Evolutionary conservation across 1,140 invertebrate species (phyloP).

Genomic region (Leptinotarsa undecemlineata): DNA sequence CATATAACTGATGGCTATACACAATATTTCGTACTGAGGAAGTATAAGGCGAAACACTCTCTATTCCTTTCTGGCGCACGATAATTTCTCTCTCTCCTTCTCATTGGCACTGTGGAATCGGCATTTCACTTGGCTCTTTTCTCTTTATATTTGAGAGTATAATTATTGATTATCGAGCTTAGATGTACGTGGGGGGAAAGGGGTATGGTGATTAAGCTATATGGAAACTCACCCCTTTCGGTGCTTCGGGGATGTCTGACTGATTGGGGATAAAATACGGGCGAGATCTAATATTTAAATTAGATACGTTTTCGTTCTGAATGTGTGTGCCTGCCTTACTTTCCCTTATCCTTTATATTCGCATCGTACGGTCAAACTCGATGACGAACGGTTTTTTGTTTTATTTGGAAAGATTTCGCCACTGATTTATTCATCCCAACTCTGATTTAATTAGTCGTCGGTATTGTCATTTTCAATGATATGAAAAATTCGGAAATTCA

Average conservation of each 20-base stretch:
- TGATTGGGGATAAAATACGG: conserved; percentile 39
- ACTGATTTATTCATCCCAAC: conserved; percentile 23
- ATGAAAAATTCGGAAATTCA: neutral
- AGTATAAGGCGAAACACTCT: conserved; percentile 24
- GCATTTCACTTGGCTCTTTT: conserved; percentile 39
- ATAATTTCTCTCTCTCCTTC: conserved; percentile 32
- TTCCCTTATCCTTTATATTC: conserved; percentile 25
- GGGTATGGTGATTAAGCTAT: conserved; percentile 42
- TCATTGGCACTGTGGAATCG: conserved; percentile 35
- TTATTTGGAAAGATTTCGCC: conserved; percentile 19
- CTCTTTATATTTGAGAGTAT: conserved; percentile 45
- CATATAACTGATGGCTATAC: conserved; percentile 28
- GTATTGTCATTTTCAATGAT: neutral
- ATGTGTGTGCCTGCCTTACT: conserved; percentile 28
- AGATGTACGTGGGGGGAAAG: conserved; percentile 37
- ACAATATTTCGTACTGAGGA: conserved; percentile 20
- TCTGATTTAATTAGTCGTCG: conserved; percentile 13
- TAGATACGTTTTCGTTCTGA: conserved; percentile 31
- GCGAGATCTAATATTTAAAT: conserved; percentile 38
- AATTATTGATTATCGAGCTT: conserved; percentile 46
- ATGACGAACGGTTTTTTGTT: conserved; percentile 20
- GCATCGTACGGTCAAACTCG: conserved; percentile 14
- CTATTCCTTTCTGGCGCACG: conserved; percentile 4
- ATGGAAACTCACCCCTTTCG: conserved; percentile 46
- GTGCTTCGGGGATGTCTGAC: conserved; percentile 35